Conservation (phyloP, 37 sponge, comb jelly and placozoan genomes). For the Corticium candelabrum region DNA sequence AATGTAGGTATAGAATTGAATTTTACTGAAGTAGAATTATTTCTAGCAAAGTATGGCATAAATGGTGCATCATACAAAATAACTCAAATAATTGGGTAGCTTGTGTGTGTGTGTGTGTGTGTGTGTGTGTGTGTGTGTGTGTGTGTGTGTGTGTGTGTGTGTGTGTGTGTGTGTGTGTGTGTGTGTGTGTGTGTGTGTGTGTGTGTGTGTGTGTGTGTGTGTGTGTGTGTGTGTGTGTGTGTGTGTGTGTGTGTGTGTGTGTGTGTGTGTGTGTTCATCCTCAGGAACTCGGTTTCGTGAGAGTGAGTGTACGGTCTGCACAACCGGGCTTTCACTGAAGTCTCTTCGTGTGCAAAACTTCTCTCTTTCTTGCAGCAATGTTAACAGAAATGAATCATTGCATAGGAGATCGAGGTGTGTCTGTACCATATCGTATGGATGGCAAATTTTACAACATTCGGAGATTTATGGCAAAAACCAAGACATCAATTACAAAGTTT, state of each 20-base stretch:
- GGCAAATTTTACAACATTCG: no score
- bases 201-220: constrained; percentile 31
- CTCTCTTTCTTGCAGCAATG: no score
- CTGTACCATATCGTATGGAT: no score
- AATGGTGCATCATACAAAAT: constrained; percentile 22
- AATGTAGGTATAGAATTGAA: background rate
- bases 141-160: constrained; percentile 35
- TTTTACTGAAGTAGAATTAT: no score
- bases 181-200: constrained; percentile 31
- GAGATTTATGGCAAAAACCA: no score
- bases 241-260: constrained; percentile 32
- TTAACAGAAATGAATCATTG: no score
- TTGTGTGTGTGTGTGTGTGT: background rate
- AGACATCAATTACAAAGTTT: no score
- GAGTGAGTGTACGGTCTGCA: background rate
- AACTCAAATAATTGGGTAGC: background rate
- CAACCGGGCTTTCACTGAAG: no score
- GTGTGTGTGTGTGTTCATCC: constrained; percentile 17
- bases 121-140: constrained; percentile 27
- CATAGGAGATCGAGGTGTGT: no score
- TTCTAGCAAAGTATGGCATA: no score
- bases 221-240: constrained; percentile 31
- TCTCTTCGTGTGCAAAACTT: no score
- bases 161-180: constrained; percentile 35
- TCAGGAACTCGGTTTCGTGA: background rate